Conservation (phyloP, 2,797 vertebrate species). For the Merluccius polli region DNA sequence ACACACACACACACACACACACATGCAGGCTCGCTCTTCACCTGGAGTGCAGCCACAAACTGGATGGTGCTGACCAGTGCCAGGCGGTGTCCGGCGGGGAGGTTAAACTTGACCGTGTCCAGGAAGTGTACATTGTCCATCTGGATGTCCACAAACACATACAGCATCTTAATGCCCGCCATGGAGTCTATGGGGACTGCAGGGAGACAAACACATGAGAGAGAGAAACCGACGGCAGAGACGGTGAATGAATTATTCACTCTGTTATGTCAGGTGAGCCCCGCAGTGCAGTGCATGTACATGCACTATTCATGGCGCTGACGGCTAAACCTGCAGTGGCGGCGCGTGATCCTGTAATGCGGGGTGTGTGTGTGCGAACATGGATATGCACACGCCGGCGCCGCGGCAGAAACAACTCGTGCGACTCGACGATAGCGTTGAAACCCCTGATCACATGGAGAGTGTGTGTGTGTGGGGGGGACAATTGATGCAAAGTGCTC, state of each 20-base stretch:
- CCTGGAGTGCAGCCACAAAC: constrained; percentile 94
- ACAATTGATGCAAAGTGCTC: constrained; percentile 52
- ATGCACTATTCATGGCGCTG: constrained; percentile 43
- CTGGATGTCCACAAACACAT: constrained; percentile 97
- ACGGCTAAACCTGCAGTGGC: constrained; percentile 35
- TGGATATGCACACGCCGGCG: constrained; percentile 14
- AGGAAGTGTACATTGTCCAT: constrained; percentile 91
- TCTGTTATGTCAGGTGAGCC: constrained; percentile 45
- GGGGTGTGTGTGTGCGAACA: not conserved
- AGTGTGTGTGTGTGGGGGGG: not conserved
- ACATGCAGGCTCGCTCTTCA: constrained; percentile 53
- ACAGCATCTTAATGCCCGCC: constrained; percentile 88
- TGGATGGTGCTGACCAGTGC: constrained; percentile 98
- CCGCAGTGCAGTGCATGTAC: constrained; percentile 7
- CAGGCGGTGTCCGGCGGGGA: constrained; percentile 74
- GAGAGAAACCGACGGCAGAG: constrained; percentile 21
- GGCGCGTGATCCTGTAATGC: not conserved
- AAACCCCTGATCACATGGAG: constrained; percentile 25
- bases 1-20: constrained; percentile 10
- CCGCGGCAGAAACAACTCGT: not conserved
- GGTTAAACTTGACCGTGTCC: constrained; percentile 90
- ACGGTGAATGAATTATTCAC: constrained; percentile 49
- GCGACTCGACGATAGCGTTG: constrained; percentile 19
- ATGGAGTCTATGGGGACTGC: constrained; percentile 91
- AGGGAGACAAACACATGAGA: constrained; percentile 38